phyloP scores from a whole-genome alignment of 2,888 invertebrate genomes.

The Erebia epiphron region DNA sequence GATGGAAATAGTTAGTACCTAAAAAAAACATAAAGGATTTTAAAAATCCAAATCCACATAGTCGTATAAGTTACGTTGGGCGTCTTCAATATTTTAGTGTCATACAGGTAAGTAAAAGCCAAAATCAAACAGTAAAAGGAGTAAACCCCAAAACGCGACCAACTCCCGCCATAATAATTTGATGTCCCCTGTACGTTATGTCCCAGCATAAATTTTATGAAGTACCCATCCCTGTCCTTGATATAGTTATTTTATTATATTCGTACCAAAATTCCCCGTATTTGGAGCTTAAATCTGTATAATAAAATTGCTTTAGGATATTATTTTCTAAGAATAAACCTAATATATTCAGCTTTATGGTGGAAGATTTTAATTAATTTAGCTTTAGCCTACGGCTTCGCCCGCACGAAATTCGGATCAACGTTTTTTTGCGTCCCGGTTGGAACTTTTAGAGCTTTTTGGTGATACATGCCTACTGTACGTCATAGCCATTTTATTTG shows the following conservation, averaged over 20 bases:
- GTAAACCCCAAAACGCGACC: neutral
- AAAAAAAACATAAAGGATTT: too few relatives aligned
- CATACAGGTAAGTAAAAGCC: conserved; percentile 1
- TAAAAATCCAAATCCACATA: too few relatives aligned
- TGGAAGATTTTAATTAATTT: conserved; percentile 1
- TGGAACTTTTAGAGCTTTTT: too few relatives aligned
- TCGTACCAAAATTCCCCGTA: neutral
- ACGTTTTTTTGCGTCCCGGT: neutral
- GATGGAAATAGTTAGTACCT: too few relatives aligned
- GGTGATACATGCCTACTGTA: too few relatives aligned
- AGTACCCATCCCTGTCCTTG: conserved; percentile 31
- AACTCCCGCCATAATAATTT: conserved; percentile 20
- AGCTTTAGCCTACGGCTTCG: neutral
- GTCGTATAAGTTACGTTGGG: too few relatives aligned
- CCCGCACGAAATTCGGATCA: neutral
- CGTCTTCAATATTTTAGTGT: too few relatives aligned
- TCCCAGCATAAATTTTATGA: conserved; percentile 39
- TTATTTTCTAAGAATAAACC: neutral
- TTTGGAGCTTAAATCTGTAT: neutral
- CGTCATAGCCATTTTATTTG: too few relatives aligned
- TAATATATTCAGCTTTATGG: neutral
- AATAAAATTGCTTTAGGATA: conserved; percentile 1
- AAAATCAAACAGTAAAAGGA: conserved; percentile 11
- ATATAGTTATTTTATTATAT: conserved; percentile 15
- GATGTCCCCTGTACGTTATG: conserved; percentile 19